phyloP scores from a whole-genome alignment of 1,140 invertebrate genomes.

The Scylla paramamosain region DNA sequence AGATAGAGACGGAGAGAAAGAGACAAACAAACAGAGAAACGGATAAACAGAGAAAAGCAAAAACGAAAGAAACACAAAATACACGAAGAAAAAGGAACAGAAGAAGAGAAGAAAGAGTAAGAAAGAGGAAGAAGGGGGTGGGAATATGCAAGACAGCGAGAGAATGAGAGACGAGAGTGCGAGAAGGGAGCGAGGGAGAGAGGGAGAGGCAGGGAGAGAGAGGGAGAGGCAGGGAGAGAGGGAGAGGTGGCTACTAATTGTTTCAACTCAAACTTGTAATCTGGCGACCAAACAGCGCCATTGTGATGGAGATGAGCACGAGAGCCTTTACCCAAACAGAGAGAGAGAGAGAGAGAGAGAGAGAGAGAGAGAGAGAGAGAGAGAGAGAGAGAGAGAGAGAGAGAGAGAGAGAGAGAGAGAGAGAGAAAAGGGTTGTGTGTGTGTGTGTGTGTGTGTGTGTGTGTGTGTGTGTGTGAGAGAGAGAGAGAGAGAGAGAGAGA shows the following conservation, averaged over 20 bases:
- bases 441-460: too few species aligned
- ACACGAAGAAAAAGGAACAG: background rate
- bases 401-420: too few species aligned
- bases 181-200: constrained; percentile 6
- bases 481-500: too few species aligned
- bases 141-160: background rate
- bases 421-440: background rate
- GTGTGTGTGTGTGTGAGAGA: background rate
- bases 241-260: constrained; percentile 54
- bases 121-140: too few species aligned
- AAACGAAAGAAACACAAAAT: background rate
- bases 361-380: background rate
- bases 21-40: constrained; percentile 14
- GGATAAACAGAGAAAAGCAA: background rate
- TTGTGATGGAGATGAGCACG: constrained; percentile 62
- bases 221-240: background rate
- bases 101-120: background rate
- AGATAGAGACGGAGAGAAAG: constrained; percentile 25
- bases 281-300: constrained; percentile 57
- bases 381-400: too few species aligned
- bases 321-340: constrained; percentile 56
- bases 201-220: constrained; percentile 8
- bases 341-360: background rate
- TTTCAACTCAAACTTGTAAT: constrained; percentile 67
- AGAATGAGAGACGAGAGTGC: background rate